Conservation (phyloP, 2,888 invertebrate genomes). For the Parelbella ahira region DNA sequence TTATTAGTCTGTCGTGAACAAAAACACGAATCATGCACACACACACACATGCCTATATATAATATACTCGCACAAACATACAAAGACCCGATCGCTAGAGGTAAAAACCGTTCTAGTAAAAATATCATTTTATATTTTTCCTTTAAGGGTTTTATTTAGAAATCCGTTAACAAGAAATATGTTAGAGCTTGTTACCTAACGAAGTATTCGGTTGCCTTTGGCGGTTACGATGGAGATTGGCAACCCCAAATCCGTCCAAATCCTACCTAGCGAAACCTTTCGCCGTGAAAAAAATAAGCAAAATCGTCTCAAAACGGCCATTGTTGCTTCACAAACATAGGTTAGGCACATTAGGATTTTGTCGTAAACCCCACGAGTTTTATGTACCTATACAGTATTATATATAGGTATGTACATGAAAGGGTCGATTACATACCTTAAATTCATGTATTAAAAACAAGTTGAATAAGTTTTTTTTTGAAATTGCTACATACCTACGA, state of each 20-base stretch:
- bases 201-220: conserved; percentile 58
- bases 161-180: conserved; percentile 65
- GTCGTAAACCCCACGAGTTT: background rate
- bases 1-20: no score
- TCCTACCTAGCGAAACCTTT: conserved; percentile 51
- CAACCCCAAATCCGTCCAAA: conserved; percentile 68
- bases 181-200: conserved; percentile 58
- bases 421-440: no score
- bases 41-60: no score
- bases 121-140: conserved; percentile 35
- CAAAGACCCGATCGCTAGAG: no score
- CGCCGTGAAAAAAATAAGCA: conserved; percentile 46
- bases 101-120: no score
- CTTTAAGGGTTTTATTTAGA: conserved; percentile 42
- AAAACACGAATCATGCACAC: no score
- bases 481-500: no score
- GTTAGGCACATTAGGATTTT: conserved; percentile 13
- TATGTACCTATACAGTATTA: no score
- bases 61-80: no score
- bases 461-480: no score
- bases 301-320: conserved; percentile 52
- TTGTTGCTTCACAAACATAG: conserved; percentile 9
- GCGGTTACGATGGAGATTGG: conserved; percentile 63
- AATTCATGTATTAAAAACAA: no score
- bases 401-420: no score